Evolutionary conservation across 2,113 vertebrate species (phyloP).

Genomic region (Scalopus aquaticus): DNA sequence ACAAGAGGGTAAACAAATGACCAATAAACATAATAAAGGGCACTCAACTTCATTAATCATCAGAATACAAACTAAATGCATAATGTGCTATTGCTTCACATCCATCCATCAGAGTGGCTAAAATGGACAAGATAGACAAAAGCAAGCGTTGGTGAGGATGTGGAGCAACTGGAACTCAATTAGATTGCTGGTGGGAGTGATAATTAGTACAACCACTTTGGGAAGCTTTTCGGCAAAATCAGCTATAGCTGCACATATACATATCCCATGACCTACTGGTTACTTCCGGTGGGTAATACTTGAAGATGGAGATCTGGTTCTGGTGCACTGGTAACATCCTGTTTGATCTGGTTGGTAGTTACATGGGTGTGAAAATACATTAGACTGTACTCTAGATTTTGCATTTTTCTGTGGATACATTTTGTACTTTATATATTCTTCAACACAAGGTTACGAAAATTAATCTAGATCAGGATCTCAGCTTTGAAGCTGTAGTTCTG

Average conservation of each 20-base stretch:
- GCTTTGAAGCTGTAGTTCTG: background rate
- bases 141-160: background rate
- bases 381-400: background rate
- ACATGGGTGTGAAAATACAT: background rate
- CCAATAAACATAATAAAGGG: background rate
- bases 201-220: background rate
- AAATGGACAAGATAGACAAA: background rate
- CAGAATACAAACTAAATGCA: background rate
- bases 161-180: background rate
- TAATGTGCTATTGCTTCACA: background rate
- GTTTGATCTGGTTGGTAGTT: background rate
- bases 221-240: background rate
- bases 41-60: background rate
- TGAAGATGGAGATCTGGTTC: background rate
- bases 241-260: background rate
- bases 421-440: background rate
- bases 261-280: background rate
- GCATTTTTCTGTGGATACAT: background rate
- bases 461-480: background rate
- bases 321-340: background rate
- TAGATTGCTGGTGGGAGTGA: rapidly evolving
- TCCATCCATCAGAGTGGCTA: background rate
- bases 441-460: background rate
- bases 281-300: background rate
- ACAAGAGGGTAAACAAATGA: background rate